Evolutionary conservation across 2,888 invertebrate species (phyloP), one percentile per base, ranked within the genome.

Genomic region (Lasioglossum oenotherae): DNA sequence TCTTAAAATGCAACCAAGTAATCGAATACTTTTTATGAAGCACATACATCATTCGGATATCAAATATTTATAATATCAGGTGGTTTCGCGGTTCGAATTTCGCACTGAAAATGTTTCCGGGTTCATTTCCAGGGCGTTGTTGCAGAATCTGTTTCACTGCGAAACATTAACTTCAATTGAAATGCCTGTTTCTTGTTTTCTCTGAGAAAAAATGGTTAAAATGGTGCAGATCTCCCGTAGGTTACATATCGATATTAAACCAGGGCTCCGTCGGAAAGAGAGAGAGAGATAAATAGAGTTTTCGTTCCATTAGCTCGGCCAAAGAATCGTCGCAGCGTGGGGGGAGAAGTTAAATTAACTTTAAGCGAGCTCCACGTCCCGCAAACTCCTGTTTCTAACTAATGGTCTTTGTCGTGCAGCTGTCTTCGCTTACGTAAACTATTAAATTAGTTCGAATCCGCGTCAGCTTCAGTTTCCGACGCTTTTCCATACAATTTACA

Each of bases 271-370:
- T 53, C 49, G 23, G 2, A 19, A 23, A 4, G 35, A 4, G 23
- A 3, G 27, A 4, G 31, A 5, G 53, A 64, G 60, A 27, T 14
- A 27, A 5, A 27, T 5, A n/a, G 27, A 72, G 73, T 77, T 77
- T 81, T 74, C 74, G 38, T 74, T 78, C 35, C 82, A 78, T 82
- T 74, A 83, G 35, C 67, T 31, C 31, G 49, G 35, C 8, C 16
- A 60, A 85, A 84, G 78, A 75, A 83, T 79, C 16, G 53, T 35
- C 84, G 4, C 27, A 49, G 71, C 49, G 27, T n/a, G 19, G 23
- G 38, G 38, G 27, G 27, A 41, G 35, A 86, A 86, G 85, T 86
- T 86, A 84, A 84, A 86, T 86, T 81, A 84, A 86, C 78, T 86
- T 75, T 35, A 44, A n/a, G 14, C 80, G 10, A 72, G 78, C 64